Evolutionary conservation across 2,888 invertebrate species (phyloP).

Genomic region (Pyrrhosoma nymphula): DNA sequence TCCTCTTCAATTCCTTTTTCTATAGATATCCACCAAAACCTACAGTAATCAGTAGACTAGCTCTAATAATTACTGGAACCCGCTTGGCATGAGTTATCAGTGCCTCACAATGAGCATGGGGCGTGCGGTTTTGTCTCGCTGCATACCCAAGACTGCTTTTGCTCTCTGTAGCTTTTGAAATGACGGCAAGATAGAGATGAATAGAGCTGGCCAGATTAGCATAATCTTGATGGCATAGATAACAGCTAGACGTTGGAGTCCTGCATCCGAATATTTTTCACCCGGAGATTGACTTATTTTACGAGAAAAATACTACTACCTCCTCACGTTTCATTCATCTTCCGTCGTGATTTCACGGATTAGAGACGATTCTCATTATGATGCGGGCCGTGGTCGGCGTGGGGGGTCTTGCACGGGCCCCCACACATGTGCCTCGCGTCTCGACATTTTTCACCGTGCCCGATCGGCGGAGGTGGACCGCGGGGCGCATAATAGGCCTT

Average conservation of each 20-base stretch:
- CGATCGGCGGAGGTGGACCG: not conserved
- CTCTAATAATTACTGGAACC: no score
- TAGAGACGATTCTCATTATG: not conserved
- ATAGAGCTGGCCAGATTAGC: not conserved
- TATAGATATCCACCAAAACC: no score
- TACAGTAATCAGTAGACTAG: no score
- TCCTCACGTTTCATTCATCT: not conserved
- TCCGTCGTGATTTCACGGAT: not conserved
- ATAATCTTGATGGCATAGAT: not conserved
- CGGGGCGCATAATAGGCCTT: not conserved
- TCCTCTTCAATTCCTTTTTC: no score
- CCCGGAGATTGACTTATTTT: not conserved
- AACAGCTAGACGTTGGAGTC: not conserved
- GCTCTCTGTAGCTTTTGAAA: not conserved
- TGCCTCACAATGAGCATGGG: no score
- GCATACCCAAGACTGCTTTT: not conserved
- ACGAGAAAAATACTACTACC: not conserved
- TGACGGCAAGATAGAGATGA: not conserved
- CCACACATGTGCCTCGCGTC: not conserved
- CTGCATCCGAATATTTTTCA: not conserved
- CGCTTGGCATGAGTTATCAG: no score
- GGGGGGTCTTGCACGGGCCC: not conserved
- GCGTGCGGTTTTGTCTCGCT: not conserved
- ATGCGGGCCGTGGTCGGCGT: not conserved
- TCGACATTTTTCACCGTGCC: not conserved